Evolutionary conservation across 2,113 vertebrate genomes (phyloP), one percentile per base, ranked within the genome.

Genomic region (Terrapene triunguis): DNA sequence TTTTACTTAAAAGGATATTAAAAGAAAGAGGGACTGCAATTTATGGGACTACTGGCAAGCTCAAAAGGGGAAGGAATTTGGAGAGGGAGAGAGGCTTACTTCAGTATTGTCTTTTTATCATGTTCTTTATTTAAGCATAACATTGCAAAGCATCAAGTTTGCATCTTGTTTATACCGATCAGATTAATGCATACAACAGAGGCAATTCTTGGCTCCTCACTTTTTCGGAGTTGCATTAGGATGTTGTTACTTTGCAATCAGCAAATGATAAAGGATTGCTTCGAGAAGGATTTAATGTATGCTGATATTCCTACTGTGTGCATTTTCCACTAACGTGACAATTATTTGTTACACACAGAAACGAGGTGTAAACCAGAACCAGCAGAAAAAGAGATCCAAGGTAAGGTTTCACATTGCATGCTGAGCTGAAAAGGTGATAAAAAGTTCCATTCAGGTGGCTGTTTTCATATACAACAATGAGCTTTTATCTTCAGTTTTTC

Each of bases 301-400:
- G 44, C 10, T 84, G 80, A 92, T 91, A 24, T 9, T 94, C 4
- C 85, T 2, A 13, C 81, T 51, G 21, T 62, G 4, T 10, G 5
- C 10, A 1, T 69, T 93, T 87, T 92, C 74, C 44, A 81, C 65
- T 88, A 81, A 94, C 95, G 17, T 89, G 57, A 86, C 74, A 94
- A 83, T 62, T 92, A 4, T 87, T 92, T 98, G 79, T 82, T 95
- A 21, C 82, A 89, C 13, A 85, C 95, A 99, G 98, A 98, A 98
- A 95, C 98, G 98, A 93, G 97, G 98, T 80, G 94, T 92, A 44
- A 98, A 97, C 96, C 98, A 98, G 93, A 98, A 98, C 95, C 98
- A 99, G 92, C 98, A 98, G 89, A 99, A 98, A 96, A 99, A 98
- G 97, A 98, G 98, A 98, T 98, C 98, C 83, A 99, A 99, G 98